Conservation (phyloP, 2,797 vertebrate genomes). For the Pantherophis vulpinus region DNA sequence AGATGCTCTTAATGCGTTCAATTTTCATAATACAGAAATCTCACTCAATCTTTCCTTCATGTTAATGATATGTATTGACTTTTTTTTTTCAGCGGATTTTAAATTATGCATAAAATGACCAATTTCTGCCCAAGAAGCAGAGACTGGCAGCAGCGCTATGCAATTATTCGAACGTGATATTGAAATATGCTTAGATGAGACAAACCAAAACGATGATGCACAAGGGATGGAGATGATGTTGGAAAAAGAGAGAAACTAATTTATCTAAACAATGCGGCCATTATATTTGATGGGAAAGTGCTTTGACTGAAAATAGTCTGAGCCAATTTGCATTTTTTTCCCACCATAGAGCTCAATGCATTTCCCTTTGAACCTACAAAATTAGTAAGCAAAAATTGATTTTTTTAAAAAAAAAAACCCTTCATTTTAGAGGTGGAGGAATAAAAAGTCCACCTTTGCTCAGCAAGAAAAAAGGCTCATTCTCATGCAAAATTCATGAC, state of each 20-base stretch:
- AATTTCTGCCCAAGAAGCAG: conserved; percentile 3
- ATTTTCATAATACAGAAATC: conserved; percentile 14
- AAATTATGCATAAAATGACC: conserved; percentile 61
- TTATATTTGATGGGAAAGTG: neutral
- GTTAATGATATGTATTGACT: conserved; percentile 45
- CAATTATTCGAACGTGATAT: neutral
- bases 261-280: neutral
- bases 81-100: conserved; percentile 29
- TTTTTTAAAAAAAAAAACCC: neutral
- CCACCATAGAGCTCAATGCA: neutral
- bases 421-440: neutral
- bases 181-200: neutral
- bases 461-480: neutral
- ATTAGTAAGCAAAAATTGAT: neutral
- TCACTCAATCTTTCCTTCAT: conserved; percentile 13
- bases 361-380: neutral
- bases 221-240: neutral
- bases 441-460: neutral
- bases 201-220: neutral
- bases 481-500: neutral
- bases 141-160: neutral
- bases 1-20: neutral
- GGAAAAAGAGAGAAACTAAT: neutral
- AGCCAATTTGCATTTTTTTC: neutral
- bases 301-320: neutral